phyloP scores from a whole-genome alignment of 1,140 invertebrate species.

The Eumaeus atala region DNA sequence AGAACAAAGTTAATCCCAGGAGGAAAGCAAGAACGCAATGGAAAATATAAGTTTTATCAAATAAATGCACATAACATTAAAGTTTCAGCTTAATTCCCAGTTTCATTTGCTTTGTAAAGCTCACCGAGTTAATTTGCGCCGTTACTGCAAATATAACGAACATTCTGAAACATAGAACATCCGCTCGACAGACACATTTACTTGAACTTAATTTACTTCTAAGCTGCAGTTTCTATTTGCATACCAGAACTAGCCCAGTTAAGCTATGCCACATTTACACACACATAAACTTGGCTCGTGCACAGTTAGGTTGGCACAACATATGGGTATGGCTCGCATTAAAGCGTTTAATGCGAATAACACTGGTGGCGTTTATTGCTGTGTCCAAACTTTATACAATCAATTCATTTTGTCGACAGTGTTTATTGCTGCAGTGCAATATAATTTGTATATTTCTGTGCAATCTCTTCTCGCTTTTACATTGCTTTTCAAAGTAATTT shows the following conservation, averaged over 20 bases:
- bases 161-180: slow-evolving; percentile 17
- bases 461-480: too few relatives aligned
- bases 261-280: slow-evolving; percentile 31
- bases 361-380: background rate
- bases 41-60: slow-evolving; percentile 16
- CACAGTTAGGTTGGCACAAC: slow-evolving; percentile 22
- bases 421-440: too few relatives aligned
- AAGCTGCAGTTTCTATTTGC: slow-evolving; percentile 40
- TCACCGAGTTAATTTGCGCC: slow-evolving; percentile 11
- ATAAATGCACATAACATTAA: background rate
- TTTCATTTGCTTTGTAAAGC: slow-evolving; percentile 17
- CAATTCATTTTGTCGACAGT: too few relatives aligned
- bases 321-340: slow-evolving; percentile 16
- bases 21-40: slow-evolving; percentile 11
- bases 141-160: slow-evolving; percentile 3
- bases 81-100: slow-evolving; percentile 12
- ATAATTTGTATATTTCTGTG: too few relatives aligned
- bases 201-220: slow-evolving; percentile 39
- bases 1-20: slow-evolving; percentile 4
- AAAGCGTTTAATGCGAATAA: slow-evolving; percentile 9
- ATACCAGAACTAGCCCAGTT: slow-evolving; percentile 29
- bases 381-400: background rate
- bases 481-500: too few relatives aligned
- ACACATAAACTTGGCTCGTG: slow-evolving; percentile 15
- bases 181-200: slow-evolving; percentile 29